Percentiles rank a stretch among this genome's conserved stretches.
Conservation (phyloP, 2,113 vertebrate species). For the Scomber colias region DNA sequence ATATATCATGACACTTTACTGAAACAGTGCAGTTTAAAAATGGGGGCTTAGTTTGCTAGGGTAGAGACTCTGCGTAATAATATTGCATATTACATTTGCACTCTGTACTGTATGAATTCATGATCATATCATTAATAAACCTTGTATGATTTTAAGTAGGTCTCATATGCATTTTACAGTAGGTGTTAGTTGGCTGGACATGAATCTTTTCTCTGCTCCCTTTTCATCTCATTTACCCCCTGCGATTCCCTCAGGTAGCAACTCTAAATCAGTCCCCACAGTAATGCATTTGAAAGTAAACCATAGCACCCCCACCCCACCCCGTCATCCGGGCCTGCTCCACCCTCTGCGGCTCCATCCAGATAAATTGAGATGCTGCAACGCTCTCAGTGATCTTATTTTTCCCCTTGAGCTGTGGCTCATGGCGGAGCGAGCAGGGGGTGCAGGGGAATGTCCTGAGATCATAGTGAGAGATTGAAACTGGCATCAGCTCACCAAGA, state of each 20-base stretch:
- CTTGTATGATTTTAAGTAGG: slow-evolving; percentile 2
- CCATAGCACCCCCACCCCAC: slow-evolving; percentile 1
- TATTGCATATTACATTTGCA: background rate
- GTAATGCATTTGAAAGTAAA: slow-evolving; percentile 77
- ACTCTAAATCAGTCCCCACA: slow-evolving; percentile 49
- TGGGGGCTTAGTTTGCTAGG: background rate
- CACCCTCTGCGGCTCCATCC: slow-evolving; percentile 37
- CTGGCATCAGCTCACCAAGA: slow-evolving; percentile 65
- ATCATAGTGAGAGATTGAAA: slow-evolving; percentile 75
- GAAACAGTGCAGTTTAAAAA: background rate
- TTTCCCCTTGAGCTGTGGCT: slow-evolving; percentile 59
- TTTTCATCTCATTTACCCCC: slow-evolving; percentile 12
- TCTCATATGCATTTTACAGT: slow-evolving; percentile 21
- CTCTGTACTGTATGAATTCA: background rate
- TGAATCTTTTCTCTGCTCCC: slow-evolving; percentile 17
- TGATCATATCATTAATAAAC: slow-evolving; percentile 19
- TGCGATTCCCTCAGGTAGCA: slow-evolving; percentile 53
- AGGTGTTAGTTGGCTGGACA: background rate
- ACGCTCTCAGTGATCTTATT: slow-evolving; percentile 69
- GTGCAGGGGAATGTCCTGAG: slow-evolving; percentile 62
- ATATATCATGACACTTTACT: background rate
- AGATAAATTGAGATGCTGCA: slow-evolving; percentile 75
- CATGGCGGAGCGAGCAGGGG: slow-evolving; percentile 40
- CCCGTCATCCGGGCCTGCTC: background rate
- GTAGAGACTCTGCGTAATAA: slow-evolving; percentile 8